These are phyloP conservation scores for Drosophila nr. perissopoda DNA, from an alignment of 2,888 invertebrate species.

Conservation along the genomic window DNA sequence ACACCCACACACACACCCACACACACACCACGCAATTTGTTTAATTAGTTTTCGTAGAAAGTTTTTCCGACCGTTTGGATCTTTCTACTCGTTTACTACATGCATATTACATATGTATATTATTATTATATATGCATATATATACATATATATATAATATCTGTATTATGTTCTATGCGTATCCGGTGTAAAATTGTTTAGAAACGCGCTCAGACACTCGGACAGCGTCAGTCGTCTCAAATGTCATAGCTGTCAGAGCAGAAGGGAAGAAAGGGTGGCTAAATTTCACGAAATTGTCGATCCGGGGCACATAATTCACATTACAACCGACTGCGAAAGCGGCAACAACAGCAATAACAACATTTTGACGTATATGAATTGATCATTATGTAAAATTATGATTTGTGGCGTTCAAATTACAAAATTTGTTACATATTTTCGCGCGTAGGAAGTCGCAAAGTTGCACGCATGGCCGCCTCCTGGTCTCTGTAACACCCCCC, in stretches of 20 bases:
- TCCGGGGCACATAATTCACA: constrained; percentile 60
- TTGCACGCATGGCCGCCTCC: constrained; percentile 40
- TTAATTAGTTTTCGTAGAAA: constrained; percentile 72
- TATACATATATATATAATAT: constrained; percentile 14
- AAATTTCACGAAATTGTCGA: constrained; percentile 54
- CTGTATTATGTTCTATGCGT: constrained; percentile 27
- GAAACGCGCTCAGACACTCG: constrained; percentile 21
- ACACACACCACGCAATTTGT: constrained; percentile 59
- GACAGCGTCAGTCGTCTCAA: constrained; percentile 36
- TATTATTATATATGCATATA: background rate
- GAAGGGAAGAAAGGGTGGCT: background rate
- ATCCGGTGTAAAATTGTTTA: constrained; percentile 48
- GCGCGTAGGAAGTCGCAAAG: constrained; percentile 52
- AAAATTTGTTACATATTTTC: constrained; percentile 70
- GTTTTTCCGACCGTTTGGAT: constrained; percentile 29
- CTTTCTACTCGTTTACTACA: background rate
- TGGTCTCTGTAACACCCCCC: background rate
- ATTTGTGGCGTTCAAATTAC: constrained; percentile 81
- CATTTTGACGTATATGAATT: constrained; percentile 79
- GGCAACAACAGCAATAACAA: constrained; percentile 30
- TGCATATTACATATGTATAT: background rate
- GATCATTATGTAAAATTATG: constrained; percentile 81
- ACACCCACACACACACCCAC: background rate
- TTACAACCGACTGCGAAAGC: constrained; percentile 30
- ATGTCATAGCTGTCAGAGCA: constrained; percentile 32